Evolutionary conservation across 1,140 invertebrate genomes (phyloP).

Genomic region (Andrena cerasifolii): DNA sequence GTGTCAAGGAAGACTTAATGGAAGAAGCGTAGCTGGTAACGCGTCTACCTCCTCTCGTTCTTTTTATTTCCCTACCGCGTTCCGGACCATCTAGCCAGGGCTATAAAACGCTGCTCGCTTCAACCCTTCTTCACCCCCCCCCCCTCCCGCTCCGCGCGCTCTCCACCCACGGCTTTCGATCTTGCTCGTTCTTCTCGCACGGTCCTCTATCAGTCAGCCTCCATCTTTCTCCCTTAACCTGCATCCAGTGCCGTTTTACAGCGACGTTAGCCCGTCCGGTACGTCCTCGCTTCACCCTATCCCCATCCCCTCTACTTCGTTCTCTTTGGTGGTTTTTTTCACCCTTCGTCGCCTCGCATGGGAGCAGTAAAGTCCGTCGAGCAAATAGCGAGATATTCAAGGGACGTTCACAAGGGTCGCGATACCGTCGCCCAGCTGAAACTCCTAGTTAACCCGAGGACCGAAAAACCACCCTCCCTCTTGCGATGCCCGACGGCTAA

Average conservation of each 20-base stretch:
- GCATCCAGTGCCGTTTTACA: slow-evolving; percentile 68
- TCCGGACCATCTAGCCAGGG: slow-evolving; percentile 73
- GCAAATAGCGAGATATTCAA: slow-evolving; percentile 75
- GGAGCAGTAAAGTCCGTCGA: slow-evolving; percentile 74
- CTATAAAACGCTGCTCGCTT: slow-evolving; percentile 76
- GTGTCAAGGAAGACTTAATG: slow-evolving; percentile 67
- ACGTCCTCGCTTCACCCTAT: background rate
- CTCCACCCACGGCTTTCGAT: background rate
- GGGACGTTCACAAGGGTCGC: slow-evolving; percentile 65
- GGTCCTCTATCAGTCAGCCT: slow-evolving; percentile 2
- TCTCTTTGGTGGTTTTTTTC: slow-evolving; percentile 42
- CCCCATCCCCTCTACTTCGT: background rate
- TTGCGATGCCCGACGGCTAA: too few relatives aligned
- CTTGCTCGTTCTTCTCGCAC: background rate
- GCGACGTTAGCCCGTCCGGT: slow-evolving; percentile 60
- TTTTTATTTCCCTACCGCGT: slow-evolving; percentile 74
- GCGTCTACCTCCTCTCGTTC: slow-evolving; percentile 35
- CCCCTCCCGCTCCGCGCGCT: slow-evolving; percentile 1
- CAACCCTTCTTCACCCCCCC: slow-evolving; percentile 20
- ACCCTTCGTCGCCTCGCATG: slow-evolving; percentile 68
- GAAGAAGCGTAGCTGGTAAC: slow-evolving; percentile 72
- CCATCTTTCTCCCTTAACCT: slow-evolving; percentile 13
- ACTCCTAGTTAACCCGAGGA: slow-evolving; percentile 67
- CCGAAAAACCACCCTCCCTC: too few relatives aligned
- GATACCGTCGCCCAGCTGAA: slow-evolving; percentile 54